Evolutionary conservation across 2,888 invertebrate genomes (phyloP).

Genomic region (Lepeophtheirus nordmannii): DNA sequence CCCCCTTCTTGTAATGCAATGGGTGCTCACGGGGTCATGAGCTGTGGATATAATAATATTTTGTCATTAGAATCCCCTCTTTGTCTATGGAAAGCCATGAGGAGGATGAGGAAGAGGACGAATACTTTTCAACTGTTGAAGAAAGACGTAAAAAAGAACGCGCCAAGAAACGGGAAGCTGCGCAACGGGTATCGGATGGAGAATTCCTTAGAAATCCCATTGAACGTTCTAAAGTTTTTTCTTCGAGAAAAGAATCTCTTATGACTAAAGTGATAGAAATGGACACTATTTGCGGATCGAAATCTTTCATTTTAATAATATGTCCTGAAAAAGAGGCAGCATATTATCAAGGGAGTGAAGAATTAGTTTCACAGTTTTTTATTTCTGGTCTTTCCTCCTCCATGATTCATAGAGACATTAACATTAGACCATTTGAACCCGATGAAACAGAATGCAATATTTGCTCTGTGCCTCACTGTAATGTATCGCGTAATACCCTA

Average conservation of each 20-base stretch:
- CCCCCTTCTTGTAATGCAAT: no score
- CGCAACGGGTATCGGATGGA: background rate
- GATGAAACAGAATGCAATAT: conserved; percentile 13
- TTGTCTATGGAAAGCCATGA: no score
- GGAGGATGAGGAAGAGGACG: conserved; percentile 12
- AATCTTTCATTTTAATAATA: conserved; percentile 5
- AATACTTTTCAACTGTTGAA: conserved; percentile 9
- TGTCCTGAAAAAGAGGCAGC: conserved; percentile 9
- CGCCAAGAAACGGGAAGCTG: background rate
- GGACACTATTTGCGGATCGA: conserved; percentile 18
- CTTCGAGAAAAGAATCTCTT: conserved; percentile 9
- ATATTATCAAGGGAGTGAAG: background rate
- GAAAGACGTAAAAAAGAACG: background rate
- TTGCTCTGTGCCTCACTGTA: conserved; percentile 19
- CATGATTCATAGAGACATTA: background rate
- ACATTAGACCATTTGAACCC: conserved; percentile 8
- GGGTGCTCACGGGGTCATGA: no score
- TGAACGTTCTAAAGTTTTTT: conserved; percentile 4
- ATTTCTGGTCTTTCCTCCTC: background rate
- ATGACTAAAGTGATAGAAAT: conserved; percentile 18
- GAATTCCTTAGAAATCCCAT: conserved; percentile 1
- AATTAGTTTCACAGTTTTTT: conserved; percentile 19
- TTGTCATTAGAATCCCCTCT: no score
- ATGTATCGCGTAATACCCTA: conserved; percentile 17
- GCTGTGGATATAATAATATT: no score